These are phyloP conservation scores for Brachylomia viminalis DNA, from an alignment of 2,888 invertebrate species.

Conservation along the genomic window DNA sequence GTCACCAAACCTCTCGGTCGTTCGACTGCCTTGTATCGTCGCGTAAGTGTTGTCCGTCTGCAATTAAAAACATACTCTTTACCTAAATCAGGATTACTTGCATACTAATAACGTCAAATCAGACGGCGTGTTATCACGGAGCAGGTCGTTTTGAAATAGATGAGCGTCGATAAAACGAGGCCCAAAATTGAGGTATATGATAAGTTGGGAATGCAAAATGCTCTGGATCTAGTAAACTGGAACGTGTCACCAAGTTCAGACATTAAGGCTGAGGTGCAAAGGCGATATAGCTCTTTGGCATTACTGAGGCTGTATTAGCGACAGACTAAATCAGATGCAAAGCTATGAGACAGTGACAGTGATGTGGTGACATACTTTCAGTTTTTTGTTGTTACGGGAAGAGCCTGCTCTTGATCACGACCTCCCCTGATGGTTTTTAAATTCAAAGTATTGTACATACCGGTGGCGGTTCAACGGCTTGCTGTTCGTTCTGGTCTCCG, in stretches of 20 bases:
- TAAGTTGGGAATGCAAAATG: neutral
- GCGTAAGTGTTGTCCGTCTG: constrained; percentile 95
- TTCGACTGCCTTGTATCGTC: constrained; percentile 93
- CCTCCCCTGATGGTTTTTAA: too few relatives aligned
- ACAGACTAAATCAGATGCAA: neutral
- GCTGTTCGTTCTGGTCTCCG: constrained; percentile 87
- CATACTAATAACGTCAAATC: too few relatives aligned
- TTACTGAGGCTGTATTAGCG: too few relatives aligned
- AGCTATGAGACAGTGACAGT: too few relatives aligned
- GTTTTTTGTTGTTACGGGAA: too few relatives aligned
- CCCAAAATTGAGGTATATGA: too few relatives aligned
- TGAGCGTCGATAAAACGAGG: neutral
- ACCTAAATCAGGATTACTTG: too few relatives aligned
- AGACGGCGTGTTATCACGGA: neutral
- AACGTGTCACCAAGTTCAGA: neutral
- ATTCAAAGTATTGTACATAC: constrained; percentile 56
- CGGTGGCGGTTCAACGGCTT: constrained; percentile 74
- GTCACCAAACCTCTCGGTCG: constrained; percentile 90
- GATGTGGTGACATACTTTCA: too few relatives aligned
- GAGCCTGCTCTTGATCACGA: too few relatives aligned
- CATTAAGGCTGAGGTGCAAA: neutral
- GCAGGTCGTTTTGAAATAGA: neutral
- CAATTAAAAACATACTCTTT: neutral
- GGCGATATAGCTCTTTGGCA: neutral
- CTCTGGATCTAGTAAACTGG: neutral